A percentile compares a stretch with the other conserved stretches of the same genome.
Conservation (phyloP, 2,797 vertebrate genomes). For the Pseudocheirus occidentalis region DNA sequence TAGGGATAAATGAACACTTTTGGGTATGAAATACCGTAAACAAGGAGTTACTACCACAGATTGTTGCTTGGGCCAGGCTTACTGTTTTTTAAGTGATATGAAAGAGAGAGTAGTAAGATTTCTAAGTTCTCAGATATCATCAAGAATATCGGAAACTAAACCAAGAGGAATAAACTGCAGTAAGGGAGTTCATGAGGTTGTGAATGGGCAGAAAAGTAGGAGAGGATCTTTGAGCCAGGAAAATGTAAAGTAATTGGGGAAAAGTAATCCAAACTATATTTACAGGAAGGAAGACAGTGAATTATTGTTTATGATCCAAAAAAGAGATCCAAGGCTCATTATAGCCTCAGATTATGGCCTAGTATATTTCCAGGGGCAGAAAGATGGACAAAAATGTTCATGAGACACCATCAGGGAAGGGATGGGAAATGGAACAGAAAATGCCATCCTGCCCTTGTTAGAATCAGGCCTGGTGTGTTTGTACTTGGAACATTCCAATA, state of each 20-base stretch:
- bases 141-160: background rate
- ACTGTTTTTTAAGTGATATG: background rate
- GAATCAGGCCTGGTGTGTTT: background rate
- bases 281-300: background rate
- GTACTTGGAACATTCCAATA: background rate
- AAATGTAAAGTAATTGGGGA: background rate
- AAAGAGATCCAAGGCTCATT: background rate
- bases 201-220: background rate
- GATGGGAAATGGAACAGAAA: background rate
- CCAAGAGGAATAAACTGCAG: background rate
- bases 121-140: constrained; percentile 2
- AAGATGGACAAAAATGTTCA: background rate
- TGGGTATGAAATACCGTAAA: background rate
- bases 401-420: background rate
- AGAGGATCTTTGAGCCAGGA: background rate
- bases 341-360: background rate
- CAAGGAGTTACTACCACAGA: background rate
- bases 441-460: background rate
- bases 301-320: background rate
- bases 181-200: background rate
- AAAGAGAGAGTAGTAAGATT: constrained; percentile 2
- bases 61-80: background rate
- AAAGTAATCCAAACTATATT: background rate
- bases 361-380: background rate
- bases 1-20: background rate